Base-by-base conservation (phyloP, 2,888 invertebrate species). In the Drosophila greeni region DNA sequence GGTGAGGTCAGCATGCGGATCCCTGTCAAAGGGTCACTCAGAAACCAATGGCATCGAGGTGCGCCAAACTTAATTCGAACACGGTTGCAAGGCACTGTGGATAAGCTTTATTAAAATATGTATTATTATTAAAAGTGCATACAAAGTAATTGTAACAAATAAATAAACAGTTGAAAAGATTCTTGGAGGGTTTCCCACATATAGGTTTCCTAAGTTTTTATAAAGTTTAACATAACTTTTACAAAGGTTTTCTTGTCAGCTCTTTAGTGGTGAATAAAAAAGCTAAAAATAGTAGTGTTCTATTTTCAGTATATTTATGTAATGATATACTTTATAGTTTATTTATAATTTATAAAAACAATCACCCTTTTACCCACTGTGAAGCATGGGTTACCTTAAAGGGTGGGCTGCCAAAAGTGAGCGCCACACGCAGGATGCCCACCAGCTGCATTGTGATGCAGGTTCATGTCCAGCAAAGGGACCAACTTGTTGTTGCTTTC, bases 1-100 rank as follows among this genome's bases (percentile, higher is more conserved):
- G 66, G 47, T 47, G 40, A 48, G 61, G 70, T 67, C 70, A 69
- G 61, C 61, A 66, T 40, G 49, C 40, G 43, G 34, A 33, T 51
- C 31, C 34, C 36, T 34, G 42, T 31, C 40, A 36, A 16, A 34
- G 48, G 48, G 42, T 62, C 64, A 51, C 51, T 64, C 24, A 37
- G 64, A 51, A 24, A 12, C 51, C 51, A 62, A 36, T 42, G 45
- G 26, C 39, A 34, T 34, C 23, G 40, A 24, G 61, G 64, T 62
- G 61, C 64, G 36, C 34, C 64, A 43, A 43, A 43, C 51, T 37
- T 51, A 31, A 62, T 64, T 61, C 23, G 23, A 36, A 42, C 51
- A 62, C 3, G 23, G 26, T 11, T 26, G 6, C 23, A 20, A 18
- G 40, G 40, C 18, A 45, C 45, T 20, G 29, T 20, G 45, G 40